Evolutionary conservation across 2,113 vertebrate species (phyloP), one percentile per base, ranked within the genome.

Genomic region (Danionella cerebrum): DNA sequence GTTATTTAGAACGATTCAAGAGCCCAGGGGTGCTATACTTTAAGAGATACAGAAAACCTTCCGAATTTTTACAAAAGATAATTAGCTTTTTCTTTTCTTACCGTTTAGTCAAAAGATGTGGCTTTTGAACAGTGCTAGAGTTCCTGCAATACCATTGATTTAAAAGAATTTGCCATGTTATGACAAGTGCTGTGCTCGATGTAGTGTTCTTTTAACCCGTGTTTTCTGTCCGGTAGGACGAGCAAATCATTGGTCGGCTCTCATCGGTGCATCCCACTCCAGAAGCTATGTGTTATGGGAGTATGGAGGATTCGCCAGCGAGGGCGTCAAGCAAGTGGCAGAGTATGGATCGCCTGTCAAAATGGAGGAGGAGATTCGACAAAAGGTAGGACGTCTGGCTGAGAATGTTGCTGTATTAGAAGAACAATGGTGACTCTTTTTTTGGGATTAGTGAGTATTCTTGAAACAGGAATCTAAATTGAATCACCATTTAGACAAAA

Each of bases 331-430:
- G 2, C 94, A 97, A 77, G 96, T 99, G 0, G 95, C 96, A 5
- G 96, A 99, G 67, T 65, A 95, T 71, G 96, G 96, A 0, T 99
- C 96, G 4, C 96, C 95, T 0, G 91, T 98, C 39, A 97, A 96
- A 86, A 96, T 98, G 95, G 96, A 98, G 74, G 95, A 96, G 82
- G 93, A 99, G 85, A 98, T 99, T 77, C 90, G 96, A 14, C 93
- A 94, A 60, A 95, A 96, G 85, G 96, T 99, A 89, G 71, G 82
- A 5, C 55, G 13, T 21, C 14, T 16, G 38, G 38, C 14, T 19
- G n/a, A 45, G n/a, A 53, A 29, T 24, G 41, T 58, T 41, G 21
- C 35, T 58, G 1, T 3, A 39, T n/a, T 58, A 39, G 21, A 21
- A 11, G 9, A 22, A n/a, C 9, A 18, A 29, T 22, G 16, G 38